These are phyloP conservation scores for Ceratosolen solmsi DNA, from an alignment of 1,140 invertebrate genomes.

Conservation along the genomic window DNA sequence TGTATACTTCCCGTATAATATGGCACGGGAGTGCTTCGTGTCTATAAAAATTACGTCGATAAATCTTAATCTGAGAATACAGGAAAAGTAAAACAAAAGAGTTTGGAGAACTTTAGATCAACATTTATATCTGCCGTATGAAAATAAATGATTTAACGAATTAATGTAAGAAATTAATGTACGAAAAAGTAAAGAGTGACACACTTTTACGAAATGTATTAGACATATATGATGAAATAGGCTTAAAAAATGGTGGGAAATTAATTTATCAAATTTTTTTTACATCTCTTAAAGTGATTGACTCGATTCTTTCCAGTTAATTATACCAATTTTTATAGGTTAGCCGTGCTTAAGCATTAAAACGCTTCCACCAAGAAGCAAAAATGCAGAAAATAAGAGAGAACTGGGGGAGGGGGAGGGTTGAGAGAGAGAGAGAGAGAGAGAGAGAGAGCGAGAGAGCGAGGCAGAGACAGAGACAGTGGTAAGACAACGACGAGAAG, in stretches of 20 bases:
- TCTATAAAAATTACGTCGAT: too few species aligned
- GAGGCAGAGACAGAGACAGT: too few species aligned
- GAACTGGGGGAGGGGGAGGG: neutral
- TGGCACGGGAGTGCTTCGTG: too few species aligned
- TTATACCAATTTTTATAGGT: neutral
- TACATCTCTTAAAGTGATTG: neutral
- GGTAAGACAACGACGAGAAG: too few species aligned
- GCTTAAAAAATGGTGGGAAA: neutral
- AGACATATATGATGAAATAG: neutral
- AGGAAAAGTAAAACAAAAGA: too few species aligned
- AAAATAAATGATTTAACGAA: neutral
- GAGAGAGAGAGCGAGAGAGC: neutral
- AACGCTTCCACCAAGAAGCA: neutral
- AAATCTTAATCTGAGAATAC: too few species aligned
- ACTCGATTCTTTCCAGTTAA: neutral
- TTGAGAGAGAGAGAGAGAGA: neutral
- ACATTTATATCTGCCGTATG: too few species aligned
- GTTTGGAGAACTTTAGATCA: too few species aligned
- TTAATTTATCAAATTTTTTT: slow-evolving; percentile 3
- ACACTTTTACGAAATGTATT: neutral
- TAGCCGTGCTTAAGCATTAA: neutral
- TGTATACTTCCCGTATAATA: too few species aligned
- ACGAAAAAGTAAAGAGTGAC: neutral
- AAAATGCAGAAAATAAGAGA: neutral
- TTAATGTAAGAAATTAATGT: neutral